Percentiles rank a stretch among this genome's conserved stretches.
phyloP scores from a whole-genome alignment of 2,113 vertebrate species.

The Brachypteracias leptosomus region DNA sequence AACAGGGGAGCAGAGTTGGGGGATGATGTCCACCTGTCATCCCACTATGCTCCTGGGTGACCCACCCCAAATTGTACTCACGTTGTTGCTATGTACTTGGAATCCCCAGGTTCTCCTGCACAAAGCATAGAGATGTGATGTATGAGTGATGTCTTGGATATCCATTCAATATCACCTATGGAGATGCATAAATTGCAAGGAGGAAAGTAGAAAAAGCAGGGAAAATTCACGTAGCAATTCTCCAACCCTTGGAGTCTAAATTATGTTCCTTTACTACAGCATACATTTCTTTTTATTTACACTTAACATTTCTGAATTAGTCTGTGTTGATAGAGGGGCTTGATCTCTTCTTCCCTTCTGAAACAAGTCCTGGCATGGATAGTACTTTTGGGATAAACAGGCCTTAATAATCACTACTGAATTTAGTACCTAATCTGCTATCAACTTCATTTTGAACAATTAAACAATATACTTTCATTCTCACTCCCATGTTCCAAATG shows the following conservation, averaged over 20 bases:
- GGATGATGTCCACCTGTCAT: not conserved
- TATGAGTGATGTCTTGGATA: not conserved
- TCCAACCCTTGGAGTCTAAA: not conserved
- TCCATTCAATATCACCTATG: not conserved
- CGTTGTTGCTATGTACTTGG: fast-evolving
- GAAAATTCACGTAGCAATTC: not conserved
- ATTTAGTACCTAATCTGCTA: not conserved
- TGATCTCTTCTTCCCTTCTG: not conserved
- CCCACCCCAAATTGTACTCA: not conserved
- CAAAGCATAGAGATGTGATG: not conserved
- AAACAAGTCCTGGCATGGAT: not conserved
- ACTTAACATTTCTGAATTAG: not conserved
- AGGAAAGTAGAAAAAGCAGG: not conserved
- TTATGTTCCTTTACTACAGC: not conserved
- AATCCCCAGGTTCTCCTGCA: not conserved
- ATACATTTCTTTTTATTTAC: not conserved
- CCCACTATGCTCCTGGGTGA: not conserved
- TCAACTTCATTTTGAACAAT: not conserved
- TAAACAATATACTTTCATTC: not conserved
- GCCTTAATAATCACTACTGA: not conserved
- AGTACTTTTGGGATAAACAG: not conserved
- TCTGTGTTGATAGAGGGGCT: not conserved
- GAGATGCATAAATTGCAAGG: not conserved
- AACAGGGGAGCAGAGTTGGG: not conserved
- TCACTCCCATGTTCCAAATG: not conserved